phyloP scores from a whole-genome alignment of 1,140 invertebrate species.

The Chironomus tepperi region DNA sequence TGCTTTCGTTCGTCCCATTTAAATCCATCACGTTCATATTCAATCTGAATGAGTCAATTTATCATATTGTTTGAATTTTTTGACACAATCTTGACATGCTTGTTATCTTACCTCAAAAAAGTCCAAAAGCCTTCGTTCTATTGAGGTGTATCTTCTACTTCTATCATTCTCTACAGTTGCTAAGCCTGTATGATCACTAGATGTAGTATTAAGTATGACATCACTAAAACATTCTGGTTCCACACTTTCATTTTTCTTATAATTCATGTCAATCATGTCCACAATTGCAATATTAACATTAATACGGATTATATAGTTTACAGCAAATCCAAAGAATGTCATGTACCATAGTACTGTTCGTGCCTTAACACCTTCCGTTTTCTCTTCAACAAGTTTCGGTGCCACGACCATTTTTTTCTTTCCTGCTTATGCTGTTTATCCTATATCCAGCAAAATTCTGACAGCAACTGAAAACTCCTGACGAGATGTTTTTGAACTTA shows the following conservation, averaged over 20 bases:
- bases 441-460: too few relatives aligned
- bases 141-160: not conserved
- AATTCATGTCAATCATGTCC: not conserved
- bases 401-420: not conserved
- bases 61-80: not conserved
- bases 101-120: not conserved
- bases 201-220: not conserved
- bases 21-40: slow-evolving; percentile 42
- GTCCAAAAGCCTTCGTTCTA: not conserved
- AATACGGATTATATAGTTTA: not conserved
- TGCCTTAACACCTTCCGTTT: not conserved
- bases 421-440: not conserved
- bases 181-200: not conserved
- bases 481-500: too few relatives aligned
- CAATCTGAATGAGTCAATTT: slow-evolving; percentile 31
- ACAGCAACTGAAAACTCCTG: too few relatives aligned
- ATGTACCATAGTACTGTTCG: not conserved
- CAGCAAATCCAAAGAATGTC: slow-evolving; percentile 1
- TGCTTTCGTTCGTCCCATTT: slow-evolving; percentile 60
- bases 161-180: not conserved
- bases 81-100: not conserved
- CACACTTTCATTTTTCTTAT: not conserved
- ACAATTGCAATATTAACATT: not conserved
- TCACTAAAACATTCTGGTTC: not conserved
- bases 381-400: not conserved